Percentiles rank a stretch among this genome's conserved stretches.
Evolutionary conservation across 2,888 invertebrate species (phyloP).

Genomic region (Diadromus collaris): DNA sequence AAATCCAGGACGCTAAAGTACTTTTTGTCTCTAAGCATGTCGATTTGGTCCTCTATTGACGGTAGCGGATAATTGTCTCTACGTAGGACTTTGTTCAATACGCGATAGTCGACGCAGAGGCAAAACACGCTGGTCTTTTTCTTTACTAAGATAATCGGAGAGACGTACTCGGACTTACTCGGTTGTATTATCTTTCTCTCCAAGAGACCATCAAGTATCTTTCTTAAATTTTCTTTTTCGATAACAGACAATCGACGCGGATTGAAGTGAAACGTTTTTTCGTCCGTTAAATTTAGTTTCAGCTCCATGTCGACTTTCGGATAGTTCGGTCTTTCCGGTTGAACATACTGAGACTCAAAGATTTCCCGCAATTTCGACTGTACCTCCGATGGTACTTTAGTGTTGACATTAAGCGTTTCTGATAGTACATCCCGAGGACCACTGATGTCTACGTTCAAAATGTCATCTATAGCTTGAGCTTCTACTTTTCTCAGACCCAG

Average conservation of each 20-base stretch:
- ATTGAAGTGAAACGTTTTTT: constrained; percentile 44
- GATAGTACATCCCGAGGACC: constrained; percentile 1
- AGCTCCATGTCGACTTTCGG: constrained; percentile 53
- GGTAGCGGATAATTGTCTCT: constrained; percentile 41
- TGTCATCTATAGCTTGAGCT: constrained; percentile 32
- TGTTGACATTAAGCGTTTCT: constrained; percentile 31
- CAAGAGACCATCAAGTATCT: constrained; percentile 44
- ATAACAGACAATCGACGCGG: constrained; percentile 49
- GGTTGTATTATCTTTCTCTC: constrained; percentile 48
- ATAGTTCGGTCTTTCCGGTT: constrained; percentile 30
- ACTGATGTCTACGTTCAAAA: constrained; percentile 38
- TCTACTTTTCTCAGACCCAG: constrained; percentile 32
- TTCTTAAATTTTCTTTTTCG: constrained; percentile 48
- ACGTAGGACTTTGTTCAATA: constrained; percentile 31
- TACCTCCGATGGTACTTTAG: constrained; percentile 6
- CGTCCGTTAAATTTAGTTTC: constrained; percentile 33
- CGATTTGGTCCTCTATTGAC: constrained; percentile 44
- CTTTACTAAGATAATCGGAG: constrained; percentile 48
- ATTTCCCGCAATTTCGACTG: constrained; percentile 29
- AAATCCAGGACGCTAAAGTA: too few species aligned
- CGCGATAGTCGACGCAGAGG: constrained; percentile 46
- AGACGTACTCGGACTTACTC: constrained; percentile 50
- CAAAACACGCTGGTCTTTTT: constrained; percentile 45
- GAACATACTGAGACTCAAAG: constrained; percentile 45
- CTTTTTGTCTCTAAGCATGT: constrained; percentile 32